These are phyloP conservation scores for Habroteleia sp. DNA, from an alignment of 2,888 invertebrate species.

Conservation along the genomic window DNA sequence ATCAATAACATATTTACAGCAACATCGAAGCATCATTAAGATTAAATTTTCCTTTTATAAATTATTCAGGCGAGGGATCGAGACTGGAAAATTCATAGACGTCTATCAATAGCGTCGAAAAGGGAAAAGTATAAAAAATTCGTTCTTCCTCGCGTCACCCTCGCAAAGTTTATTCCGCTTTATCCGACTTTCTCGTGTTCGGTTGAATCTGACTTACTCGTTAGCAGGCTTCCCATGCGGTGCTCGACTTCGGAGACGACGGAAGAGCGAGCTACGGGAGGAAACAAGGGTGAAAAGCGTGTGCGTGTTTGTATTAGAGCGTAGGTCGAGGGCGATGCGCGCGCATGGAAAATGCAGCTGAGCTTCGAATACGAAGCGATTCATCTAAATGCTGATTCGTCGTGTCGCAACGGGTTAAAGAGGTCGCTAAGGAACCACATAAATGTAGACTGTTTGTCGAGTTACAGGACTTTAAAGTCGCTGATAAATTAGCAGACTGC, in stretches of 20 bases:
- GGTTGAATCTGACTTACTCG: conserved; percentile 46
- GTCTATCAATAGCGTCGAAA: conserved; percentile 11
- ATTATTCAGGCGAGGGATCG: conserved; percentile 18
- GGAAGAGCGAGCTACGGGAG: conserved; percentile 18
- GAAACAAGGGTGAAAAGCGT: conserved; percentile 43
- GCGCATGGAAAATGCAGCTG: conserved; percentile 18
- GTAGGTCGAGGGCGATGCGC: conserved; percentile 14
- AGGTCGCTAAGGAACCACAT: conserved; percentile 31
- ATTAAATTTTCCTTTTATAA: conserved; percentile 12
- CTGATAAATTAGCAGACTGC: conserved; percentile 15
- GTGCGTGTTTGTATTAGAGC: conserved; percentile 18
- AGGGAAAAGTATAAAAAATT: neutral
- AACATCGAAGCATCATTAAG: conserved; percentile 15
- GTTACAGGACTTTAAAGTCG: conserved; percentile 12
- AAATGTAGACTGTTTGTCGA: conserved; percentile 45
- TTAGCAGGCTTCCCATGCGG: conserved; percentile 27
- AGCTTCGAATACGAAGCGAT: conserved; percentile 57
- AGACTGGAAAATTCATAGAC: conserved; percentile 20
- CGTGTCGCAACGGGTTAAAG: conserved; percentile 31
- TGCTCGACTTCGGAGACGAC: conserved; percentile 15
- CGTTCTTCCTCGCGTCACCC: conserved; percentile 10
- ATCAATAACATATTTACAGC: conserved; percentile 13
- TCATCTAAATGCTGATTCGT: conserved; percentile 62
- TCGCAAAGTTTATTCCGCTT: conserved; percentile 38
- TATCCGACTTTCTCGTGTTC: conserved; percentile 36